Conservation (phyloP, 2,113 vertebrate species). For the Marmota flaviventris region DNA sequence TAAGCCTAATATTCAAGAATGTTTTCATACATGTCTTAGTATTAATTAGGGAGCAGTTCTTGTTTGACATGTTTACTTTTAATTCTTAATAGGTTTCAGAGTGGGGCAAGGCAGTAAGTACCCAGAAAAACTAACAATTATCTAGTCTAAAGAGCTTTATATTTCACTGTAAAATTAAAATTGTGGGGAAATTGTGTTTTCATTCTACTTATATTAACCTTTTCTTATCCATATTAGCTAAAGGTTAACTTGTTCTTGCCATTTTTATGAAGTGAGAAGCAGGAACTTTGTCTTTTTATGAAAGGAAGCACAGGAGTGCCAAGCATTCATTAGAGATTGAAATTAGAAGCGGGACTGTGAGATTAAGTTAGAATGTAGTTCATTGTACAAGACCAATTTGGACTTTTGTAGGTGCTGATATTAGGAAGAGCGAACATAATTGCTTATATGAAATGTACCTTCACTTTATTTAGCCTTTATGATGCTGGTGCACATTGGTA, state of each 20-base stretch:
- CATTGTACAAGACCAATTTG: constrained; percentile 73
- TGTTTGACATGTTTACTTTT: constrained; percentile 86
- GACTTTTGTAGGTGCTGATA: constrained; percentile 67
- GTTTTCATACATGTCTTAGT: constrained; percentile 81
- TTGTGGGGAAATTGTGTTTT: constrained; percentile 79
- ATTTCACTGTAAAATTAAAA: constrained; percentile 84
- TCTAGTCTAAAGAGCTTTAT: constrained; percentile 84
- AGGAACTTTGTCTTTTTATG: constrained; percentile 86
- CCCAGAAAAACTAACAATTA: constrained; percentile 85
- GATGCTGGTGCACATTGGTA: neutral
- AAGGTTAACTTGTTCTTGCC: constrained; percentile 84
- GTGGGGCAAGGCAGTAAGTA: constrained; percentile 78
- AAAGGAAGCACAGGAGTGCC: constrained; percentile 81
- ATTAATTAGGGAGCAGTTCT: constrained; percentile 83
- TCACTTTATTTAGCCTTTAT: neutral
- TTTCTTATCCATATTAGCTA: constrained; percentile 83
- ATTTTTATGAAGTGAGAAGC: constrained; percentile 85
- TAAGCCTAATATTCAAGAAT: constrained; percentile 78
- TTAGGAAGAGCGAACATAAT: constrained; percentile 47
- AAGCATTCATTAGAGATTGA: constrained; percentile 82
- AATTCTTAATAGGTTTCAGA: constrained; percentile 84
- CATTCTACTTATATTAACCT: constrained; percentile 82
- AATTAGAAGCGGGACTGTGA: constrained; percentile 77
- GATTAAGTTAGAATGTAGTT: constrained; percentile 75
- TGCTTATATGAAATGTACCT: constrained; percentile 21